Conservation (phyloP, 2,797 vertebrate species). For the Mormyrops attenuatus region DNA sequence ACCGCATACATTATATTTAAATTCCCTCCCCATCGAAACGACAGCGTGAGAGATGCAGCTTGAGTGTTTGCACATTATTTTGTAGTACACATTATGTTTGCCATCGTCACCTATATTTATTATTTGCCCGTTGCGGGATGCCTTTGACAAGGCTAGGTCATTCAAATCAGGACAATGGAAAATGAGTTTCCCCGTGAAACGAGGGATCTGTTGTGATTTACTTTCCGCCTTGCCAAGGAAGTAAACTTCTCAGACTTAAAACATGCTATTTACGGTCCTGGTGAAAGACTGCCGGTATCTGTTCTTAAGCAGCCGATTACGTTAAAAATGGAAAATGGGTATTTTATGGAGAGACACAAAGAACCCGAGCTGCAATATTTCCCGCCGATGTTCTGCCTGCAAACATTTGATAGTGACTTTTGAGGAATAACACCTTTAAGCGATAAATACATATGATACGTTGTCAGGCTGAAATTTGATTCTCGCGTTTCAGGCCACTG, state of each 20-base stretch:
- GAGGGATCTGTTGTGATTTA: not conserved
- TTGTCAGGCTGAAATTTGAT: not conserved
- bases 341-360: not conserved
- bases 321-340: not conserved
- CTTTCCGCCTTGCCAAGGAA: not conserved
- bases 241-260: not conserved
- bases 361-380: not conserved
- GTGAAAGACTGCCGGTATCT: not conserved
- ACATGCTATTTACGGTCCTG: not conserved
- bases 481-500: not conserved
- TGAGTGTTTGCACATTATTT: not conserved
- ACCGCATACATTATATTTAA: not conserved
- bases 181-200: not conserved
- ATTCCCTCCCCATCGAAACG: not conserved
- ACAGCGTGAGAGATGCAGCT: not conserved
- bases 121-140: not conserved
- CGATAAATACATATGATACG: not conserved
- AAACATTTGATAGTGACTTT: not conserved
- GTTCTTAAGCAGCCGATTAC: not conserved
- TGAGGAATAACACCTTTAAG: not conserved
- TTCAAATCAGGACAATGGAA: constrained; percentile 5
- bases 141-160: not conserved
- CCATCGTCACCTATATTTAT: not conserved
- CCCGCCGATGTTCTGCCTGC: not conserved
- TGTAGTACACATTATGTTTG: not conserved